Base-by-base conservation (phyloP, 1,140 invertebrate species). In the Drosophila parabipectinata region DNA sequence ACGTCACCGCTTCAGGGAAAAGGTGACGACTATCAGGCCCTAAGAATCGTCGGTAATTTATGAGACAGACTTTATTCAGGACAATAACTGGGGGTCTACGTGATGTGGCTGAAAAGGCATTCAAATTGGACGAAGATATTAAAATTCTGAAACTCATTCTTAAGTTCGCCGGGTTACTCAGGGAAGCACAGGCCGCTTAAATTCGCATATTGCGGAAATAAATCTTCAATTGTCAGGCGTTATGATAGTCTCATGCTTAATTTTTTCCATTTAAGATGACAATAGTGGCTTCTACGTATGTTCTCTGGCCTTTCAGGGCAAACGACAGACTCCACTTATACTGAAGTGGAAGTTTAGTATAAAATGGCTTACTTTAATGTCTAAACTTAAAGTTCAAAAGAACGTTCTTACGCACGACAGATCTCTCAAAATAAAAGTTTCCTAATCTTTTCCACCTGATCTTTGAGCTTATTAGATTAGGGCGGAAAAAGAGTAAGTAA, bases 401-500 rank as follows among this genome's bases (percentile, higher is more conserved):
- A 44, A 44, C 12, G 34, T 37, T 37, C 34, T 37, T 37, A 4
- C 34, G 34, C 34, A 37, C 34, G 34, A 37, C 10, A 12, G 10
- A 5, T 37, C 10, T 15, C 15, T 44, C 41, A 44, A 18, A 44
- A 6, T 21, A 21, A 15, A 18, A 7, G 5, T 18, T 7, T 44
- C 9, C 2, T 9, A 44, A 44, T 15, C n/a, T 44, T 44, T 44
- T 18, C 15, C 6, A 44, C n/a, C 69, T 78, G 83, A 87, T 78
- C 83, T 87, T 87, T 87, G 83, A 53, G 48, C 56, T 72, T 44
- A 75, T 85, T 82, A 72, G 51, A 75, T 14, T 45, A 48, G 51
- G 79, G 53, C 52, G 48, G 52, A 52, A 32, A 52, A 15, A 34
- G 14, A 34, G 28, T 32, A 44, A 9, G 51, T 4, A 53, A 63